Percentiles rank a stretch among this genome's conserved stretches.
Evolutionary conservation across 1,140 invertebrate genomes (phyloP).

Genomic region (Bombus consobrinus): DNA sequence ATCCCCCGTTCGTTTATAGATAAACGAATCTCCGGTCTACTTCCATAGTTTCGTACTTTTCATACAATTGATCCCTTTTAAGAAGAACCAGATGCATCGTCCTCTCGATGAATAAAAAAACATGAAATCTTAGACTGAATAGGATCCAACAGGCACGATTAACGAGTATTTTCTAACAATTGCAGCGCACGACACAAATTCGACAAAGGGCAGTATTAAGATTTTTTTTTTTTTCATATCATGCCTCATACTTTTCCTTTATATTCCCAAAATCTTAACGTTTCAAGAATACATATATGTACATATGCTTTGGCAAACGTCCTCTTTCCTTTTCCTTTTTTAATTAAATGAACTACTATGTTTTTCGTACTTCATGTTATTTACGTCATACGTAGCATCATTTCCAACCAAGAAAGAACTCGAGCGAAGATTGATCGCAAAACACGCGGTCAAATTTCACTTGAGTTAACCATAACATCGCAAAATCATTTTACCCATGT

Average conservation of each 20-base stretch:
- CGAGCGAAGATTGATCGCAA: neutral
- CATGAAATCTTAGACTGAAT: neutral
- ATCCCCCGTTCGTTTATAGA: neutral
- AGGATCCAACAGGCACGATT: neutral
- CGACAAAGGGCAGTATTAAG: neutral
- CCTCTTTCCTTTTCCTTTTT: conserved; percentile 22
- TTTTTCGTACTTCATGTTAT: neutral
- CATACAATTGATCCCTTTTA: neutral
- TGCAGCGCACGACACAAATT: neutral
- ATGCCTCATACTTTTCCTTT: neutral
- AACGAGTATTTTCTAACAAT: neutral
- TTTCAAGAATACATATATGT: conserved; percentile 38
- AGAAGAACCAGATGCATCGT: neutral
- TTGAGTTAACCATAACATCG: neutral
- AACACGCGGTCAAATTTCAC: neutral
- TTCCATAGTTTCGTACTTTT: neutral
- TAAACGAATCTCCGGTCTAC: neutral
- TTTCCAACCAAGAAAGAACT: conserved; percentile 3
- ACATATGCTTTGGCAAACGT: conserved; percentile 50
- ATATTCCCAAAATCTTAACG: neutral
- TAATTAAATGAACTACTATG: conserved; percentile 3
- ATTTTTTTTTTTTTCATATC: neutral
- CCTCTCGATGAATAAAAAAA: conserved; percentile 6
- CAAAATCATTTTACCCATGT: neutral
- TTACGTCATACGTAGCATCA: conserved; percentile 4